These are phyloP conservation scores for Bombus difficillimus DNA, from an alignment of 1,140 invertebrate species.

Conservation along the genomic window DNA sequence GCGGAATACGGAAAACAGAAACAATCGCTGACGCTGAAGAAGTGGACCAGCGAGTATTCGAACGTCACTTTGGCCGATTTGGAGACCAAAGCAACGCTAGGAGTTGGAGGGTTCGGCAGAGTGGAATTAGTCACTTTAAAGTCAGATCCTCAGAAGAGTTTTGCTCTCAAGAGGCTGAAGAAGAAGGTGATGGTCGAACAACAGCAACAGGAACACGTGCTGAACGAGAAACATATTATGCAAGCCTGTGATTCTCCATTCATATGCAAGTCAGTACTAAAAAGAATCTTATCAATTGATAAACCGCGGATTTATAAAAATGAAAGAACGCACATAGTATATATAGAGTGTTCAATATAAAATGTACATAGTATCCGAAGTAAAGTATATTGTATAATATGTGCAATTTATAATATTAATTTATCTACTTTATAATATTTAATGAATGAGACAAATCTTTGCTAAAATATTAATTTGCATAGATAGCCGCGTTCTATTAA, in stretches of 20 bases:
- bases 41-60: slow-evolving; percentile 82
- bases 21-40: slow-evolving; percentile 72
- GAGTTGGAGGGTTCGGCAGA: slow-evolving; percentile 96
- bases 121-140: slow-evolving; percentile 90
- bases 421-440: too few species aligned
- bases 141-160: slow-evolving; percentile 85
- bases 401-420: neutral
- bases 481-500: too few species aligned
- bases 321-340: too few species aligned
- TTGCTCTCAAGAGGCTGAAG: slow-evolving; percentile 95
- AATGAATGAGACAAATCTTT: neutral
- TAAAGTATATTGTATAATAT: neutral
- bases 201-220: slow-evolving; percentile 96
- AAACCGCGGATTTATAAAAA: too few species aligned
- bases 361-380: too few species aligned
- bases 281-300: neutral
- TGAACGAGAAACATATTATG: slow-evolving; percentile 96
- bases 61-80: slow-evolving; percentile 90
- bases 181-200: slow-evolving; percentile 96
- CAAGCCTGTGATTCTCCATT: slow-evolving; percentile 90
- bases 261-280: slow-evolving; percentile 88
- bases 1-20: slow-evolving; percentile 79
- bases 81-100: slow-evolving; percentile 92
- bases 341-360: too few species aligned
- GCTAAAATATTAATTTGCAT: neutral